phyloP scores from a whole-genome alignment of 2,888 invertebrate species.

The Adineta ricciae region DNA sequence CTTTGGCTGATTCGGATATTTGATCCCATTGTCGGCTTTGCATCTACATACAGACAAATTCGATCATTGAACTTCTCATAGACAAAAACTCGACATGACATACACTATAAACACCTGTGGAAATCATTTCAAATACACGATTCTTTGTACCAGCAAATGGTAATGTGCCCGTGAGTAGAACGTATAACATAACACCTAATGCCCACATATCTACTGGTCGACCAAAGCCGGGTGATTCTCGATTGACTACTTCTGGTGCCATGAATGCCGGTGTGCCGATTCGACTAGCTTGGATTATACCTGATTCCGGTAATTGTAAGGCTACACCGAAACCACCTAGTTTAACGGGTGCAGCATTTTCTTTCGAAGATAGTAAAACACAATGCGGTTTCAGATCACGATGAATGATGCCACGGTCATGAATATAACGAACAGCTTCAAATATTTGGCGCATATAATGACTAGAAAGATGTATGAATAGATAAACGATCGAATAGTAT shows the following conservation, averaged over 20 bases:
- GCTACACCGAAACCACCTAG: conserved; percentile 84
- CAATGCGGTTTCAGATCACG: conserved; percentile 94
- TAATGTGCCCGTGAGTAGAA: conserved; percentile 79
- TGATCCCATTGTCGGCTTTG: conserved; percentile 79
- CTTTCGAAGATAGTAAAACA: conserved; percentile 82
- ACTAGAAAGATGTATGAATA: conserved; percentile 35
- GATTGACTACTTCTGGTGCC: conserved; percentile 89
- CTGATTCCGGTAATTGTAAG: conserved; percentile 25
- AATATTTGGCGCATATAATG: conserved; percentile 97
- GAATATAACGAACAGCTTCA: conserved; percentile 90
- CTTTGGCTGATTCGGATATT: conserved; percentile 85
- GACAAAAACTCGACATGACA: neutral
- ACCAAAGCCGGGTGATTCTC: conserved; percentile 58
- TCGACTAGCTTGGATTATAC: conserved; percentile 53
- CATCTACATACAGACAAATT: conserved; percentile 57
- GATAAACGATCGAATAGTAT: neutral
- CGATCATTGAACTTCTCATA: neutral
- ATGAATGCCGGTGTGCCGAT: conserved; percentile 93
- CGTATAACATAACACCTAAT: conserved; percentile 83
- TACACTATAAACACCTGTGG: conserved; percentile 46
- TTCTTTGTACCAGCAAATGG: conserved; percentile 91
- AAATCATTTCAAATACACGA: conserved; percentile 76
- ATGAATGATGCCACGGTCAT: conserved; percentile 93
- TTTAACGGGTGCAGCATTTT: conserved; percentile 95
- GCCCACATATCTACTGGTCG: conserved; percentile 97